These are phyloP conservation scores for Sphinx pinastri DNA, from an alignment of 2,888 invertebrate genomes.

Conservation along the genomic window DNA sequence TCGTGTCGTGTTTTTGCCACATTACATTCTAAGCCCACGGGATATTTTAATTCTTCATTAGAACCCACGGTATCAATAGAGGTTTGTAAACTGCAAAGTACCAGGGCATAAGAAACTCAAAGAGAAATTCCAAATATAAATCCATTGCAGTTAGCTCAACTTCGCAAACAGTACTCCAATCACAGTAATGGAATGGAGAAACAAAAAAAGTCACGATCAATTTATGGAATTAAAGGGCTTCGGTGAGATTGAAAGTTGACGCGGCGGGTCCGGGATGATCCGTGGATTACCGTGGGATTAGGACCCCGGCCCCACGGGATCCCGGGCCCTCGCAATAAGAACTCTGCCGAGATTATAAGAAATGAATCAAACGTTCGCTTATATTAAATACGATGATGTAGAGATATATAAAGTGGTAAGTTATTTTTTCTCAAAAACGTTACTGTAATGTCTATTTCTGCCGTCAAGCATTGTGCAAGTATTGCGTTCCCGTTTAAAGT, in stretches of 20 bases:
- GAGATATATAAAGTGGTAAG: background rate
- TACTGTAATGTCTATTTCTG: too few species aligned
- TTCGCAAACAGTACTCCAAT: conserved; percentile 4
- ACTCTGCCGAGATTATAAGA: conserved; percentile 68
- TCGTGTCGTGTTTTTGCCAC: too few species aligned
- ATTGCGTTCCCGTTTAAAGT: too few species aligned
- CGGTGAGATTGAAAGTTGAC: conserved; percentile 67
- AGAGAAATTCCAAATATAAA: too few species aligned
- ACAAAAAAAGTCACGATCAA: conserved; percentile 57
- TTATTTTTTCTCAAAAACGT: too few species aligned
- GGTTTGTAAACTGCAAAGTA: too few species aligned
- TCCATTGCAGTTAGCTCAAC: background rate
- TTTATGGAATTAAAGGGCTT: conserved; percentile 69
- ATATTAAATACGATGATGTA: conserved; percentile 60
- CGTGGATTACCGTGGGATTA: conserved; percentile 64
- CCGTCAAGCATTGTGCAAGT: too few species aligned
- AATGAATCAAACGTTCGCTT: conserved; percentile 70
- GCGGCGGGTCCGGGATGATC: conserved; percentile 46
- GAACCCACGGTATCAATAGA: background rate
- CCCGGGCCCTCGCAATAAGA: conserved; percentile 56
- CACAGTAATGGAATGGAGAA: conserved; percentile 40
- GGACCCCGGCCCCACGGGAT: conserved; percentile 43
- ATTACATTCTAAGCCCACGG: too few species aligned
- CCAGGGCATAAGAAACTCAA: too few species aligned
- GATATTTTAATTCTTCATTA: too few species aligned